Base-by-base conservation (phyloP, 1,140 invertebrate genomes). In the Lasioglossum baleicum region DNA sequence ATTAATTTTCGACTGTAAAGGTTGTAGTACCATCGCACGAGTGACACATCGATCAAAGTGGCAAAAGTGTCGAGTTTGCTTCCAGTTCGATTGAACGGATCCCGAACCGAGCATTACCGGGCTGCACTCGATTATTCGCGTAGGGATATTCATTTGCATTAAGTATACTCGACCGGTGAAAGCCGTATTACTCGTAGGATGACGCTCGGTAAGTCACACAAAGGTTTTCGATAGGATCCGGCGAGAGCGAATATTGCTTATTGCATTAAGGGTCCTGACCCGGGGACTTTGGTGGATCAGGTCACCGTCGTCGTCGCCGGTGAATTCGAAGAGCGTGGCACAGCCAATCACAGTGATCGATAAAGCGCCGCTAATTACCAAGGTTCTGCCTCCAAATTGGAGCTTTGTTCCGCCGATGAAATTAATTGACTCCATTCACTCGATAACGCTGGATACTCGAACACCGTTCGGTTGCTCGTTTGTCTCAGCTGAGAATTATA, bases 361-460 rank as follows among this genome's bases (percentile, higher is more conserved):
- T 92, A 91, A 92, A 91, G 89, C 87, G 83, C 83, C 84, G 88
- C 89, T 91, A 90, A 90, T 90, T 90, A 90, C 88, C 85, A 83
- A 77, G 84, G 83, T 88, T 85, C 85, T 86, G 84, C 86, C 85
- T 88, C 86, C 86, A 90, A 91, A 91, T 91, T 89, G 89, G 87
- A 86, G 90, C 90, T 90, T 90, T 91, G 90, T 91, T 89, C 88
- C 84, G 83, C 74, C 85, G 77, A 75, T 71, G 80, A 90, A 91
- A 91, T 91, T 90, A 90, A 91, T 91, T 90, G 90, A 91, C 90
- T 90, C 87, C 83, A 90, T 88, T 88, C 86, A 89, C 89, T 88
- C 86, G 86, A 90, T 90, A 89, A 87, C 88, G 51, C 22, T 87
- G 84, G 86, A 82, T 85, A 75, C 82, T 82, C 75, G 68, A 72